Percentiles rank a stretch among this genome's conserved stretches.
Conservation (phyloP, 2,113 vertebrate species). For the Tetraodon nigroviridis region DNA sequence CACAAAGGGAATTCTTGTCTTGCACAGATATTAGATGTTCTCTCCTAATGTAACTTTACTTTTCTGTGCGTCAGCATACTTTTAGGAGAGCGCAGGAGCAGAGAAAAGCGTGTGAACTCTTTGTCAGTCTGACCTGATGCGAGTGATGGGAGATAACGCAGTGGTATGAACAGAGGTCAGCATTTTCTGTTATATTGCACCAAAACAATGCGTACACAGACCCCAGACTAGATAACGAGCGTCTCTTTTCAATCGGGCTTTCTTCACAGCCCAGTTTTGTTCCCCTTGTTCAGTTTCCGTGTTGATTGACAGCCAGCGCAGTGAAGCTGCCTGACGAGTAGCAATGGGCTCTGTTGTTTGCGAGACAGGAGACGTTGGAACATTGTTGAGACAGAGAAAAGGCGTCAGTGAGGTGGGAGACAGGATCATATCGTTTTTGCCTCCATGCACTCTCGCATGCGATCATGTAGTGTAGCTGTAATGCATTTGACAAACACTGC, state of each 20-base stretch:
- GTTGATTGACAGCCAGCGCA: conserved; percentile 37
- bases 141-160: conserved; percentile 44
- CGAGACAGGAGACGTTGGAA: conserved; percentile 25
- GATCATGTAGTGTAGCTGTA: conserved; percentile 3
- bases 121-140: conserved; percentile 35
- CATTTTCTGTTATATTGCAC: conserved; percentile 51
- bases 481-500: not conserved
- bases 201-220: conserved; percentile 12
- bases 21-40: conserved; percentile 27
- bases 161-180: conserved; percentile 58
- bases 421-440: conserved; percentile 16
- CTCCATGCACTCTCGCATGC: conserved; percentile 1
- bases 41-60: conserved; percentile 21
- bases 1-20: conserved; percentile 16
- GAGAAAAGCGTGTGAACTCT: conserved; percentile 33
- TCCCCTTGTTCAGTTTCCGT: conserved; percentile 14
- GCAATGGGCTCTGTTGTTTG: conserved; percentile 24
- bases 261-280: conserved; percentile 38
- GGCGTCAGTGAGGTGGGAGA: conserved; percentile 23
- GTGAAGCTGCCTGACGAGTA: conserved; percentile 26
- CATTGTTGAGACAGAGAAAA: not conserved
- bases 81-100: conserved; percentile 37
- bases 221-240: conserved; percentile 30
- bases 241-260: conserved; percentile 14
- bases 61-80: conserved; percentile 54